These are phyloP conservation scores for Pollicipes pollicipes DNA, from an alignment of 1,140 invertebrate genomes.

Conservation along the genomic window DNA sequence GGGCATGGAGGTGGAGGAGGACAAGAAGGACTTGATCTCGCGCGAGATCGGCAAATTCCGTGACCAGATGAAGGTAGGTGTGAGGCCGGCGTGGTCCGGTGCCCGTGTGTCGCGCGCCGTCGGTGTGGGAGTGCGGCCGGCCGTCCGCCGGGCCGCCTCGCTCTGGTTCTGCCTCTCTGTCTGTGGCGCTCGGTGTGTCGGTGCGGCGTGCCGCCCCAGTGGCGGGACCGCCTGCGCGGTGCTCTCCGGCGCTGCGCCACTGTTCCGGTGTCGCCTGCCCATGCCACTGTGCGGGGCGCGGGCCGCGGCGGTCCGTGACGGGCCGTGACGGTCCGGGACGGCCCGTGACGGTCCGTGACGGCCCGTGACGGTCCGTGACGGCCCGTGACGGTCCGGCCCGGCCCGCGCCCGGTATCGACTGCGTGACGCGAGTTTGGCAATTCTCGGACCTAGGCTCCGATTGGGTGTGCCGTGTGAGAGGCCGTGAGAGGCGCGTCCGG, in stretches of 20 bases:
- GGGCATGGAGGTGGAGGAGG: slow-evolving; percentile 72
- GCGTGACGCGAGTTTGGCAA: slow-evolving; percentile 1
- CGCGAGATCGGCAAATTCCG: slow-evolving; percentile 90
- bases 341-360: too few species aligned
- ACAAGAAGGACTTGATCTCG: slow-evolving; percentile 79
- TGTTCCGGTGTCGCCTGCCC: not conserved
- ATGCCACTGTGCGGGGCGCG: not conserved
- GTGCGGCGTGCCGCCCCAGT: not conserved
- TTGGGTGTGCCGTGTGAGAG: not conserved
- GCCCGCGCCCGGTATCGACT: not conserved
- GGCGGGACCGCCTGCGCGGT: too few species aligned
- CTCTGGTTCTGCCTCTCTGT: too few species aligned
- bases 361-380: too few species aligned
- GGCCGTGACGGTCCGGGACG: too few species aligned
- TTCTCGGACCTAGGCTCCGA: not conserved
- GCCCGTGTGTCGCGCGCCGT: not conserved
- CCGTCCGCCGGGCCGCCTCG: too few species aligned
- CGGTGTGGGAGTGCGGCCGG: not conserved
- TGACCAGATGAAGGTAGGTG: slow-evolving; percentile 83
- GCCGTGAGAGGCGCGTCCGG: too few species aligned
- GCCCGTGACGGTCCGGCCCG: too few species aligned
- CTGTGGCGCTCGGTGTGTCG: too few species aligned
- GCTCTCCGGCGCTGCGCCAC: not conserved
- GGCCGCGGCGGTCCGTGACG: too few species aligned
- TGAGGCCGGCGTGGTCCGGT: slow-evolving; percentile 17